These are phyloP conservation scores for Clarias magur DNA, from an alignment of 2,113 vertebrate genomes.

Conservation along the genomic window DNA sequence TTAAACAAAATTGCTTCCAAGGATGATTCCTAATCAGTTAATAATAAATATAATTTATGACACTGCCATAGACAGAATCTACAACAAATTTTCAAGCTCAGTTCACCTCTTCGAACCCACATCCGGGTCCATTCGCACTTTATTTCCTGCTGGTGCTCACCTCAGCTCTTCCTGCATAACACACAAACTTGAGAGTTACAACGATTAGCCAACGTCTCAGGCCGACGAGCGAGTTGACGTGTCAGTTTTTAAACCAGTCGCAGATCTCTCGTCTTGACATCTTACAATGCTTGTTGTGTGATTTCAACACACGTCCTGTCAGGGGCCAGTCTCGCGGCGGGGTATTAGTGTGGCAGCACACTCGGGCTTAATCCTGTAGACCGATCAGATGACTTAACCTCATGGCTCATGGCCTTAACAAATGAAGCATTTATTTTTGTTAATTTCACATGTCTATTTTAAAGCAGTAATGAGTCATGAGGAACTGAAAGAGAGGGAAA, in stretches of 20 bases:
- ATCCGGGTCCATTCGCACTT: conserved; percentile 66
- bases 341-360: not conserved
- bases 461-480: not conserved
- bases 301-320: not conserved
- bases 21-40: not conserved
- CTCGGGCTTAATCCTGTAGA: not conserved
- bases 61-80: not conserved
- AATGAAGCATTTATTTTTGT: not conserved
- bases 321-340: not conserved
- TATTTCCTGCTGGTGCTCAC: conserved; percentile 68
- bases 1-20: not conserved
- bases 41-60: not conserved
- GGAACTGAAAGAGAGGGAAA: conserved; percentile 21
- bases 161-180: conserved; percentile 68
- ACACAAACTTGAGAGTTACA: not conserved
- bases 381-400: not conserved
- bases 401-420: not conserved
- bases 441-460: not conserved
- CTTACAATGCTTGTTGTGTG: not conserved
- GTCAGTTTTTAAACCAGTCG: not conserved
- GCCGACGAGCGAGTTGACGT: not conserved
- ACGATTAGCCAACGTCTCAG: not conserved
- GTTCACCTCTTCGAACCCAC: conserved; percentile 60
- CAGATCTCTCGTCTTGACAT: not conserved
- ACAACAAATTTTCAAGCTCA: conserved; percentile 29